Evolutionary conservation across 2,888 invertebrate genomes (phyloP), one percentile per base, ranked within the genome.

Genomic region (Cremastinae sp.): DNA sequence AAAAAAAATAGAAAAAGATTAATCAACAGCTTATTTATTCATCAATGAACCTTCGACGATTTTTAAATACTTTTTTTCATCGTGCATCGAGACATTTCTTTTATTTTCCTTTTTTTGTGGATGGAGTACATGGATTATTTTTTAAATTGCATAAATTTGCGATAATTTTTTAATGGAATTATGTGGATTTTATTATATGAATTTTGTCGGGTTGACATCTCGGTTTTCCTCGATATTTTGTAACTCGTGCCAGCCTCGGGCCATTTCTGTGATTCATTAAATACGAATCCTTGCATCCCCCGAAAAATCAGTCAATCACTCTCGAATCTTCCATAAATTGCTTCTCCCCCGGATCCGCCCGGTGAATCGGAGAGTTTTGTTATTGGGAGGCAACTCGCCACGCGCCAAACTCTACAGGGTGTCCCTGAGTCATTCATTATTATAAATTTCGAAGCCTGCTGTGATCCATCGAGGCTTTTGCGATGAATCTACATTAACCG

Each of bases 381-480:
- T 73, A 68, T 51, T 65, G 69, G 47, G 69, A 76, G 64, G 64
- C 55, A 56, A 49, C 18, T 55, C 37, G 72, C 51, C 64, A 74
- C 74, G 78, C 78, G 75, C 70, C 75, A 51, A 37, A 22, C 41
- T 35, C 75, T 61, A 53, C 71, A 69, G 79, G 72, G 74, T 71
- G 66, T 69, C 73, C 56, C 35, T 53, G 64, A 49, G 76, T 72
- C 79, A 79, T 77, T 77, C 73, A 77, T 77, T 74, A 74, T 74
- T 55, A 28, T 28, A 61, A 73, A 77, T 77, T 69, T 70, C 61
- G 45, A 61, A 70, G 49, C 61, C 41, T 59, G 47, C 53, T 65
- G 47, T 53, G 41, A 41, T 61, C 35, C 45, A 55, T 62, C 62
- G 53, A 51, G 55, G 59, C 53, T 65, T 74, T 16, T 45, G 70